These are phyloP conservation scores for Homarus americanus DNA, from an alignment of 1,140 invertebrate genomes.

Conservation along the genomic window DNA sequence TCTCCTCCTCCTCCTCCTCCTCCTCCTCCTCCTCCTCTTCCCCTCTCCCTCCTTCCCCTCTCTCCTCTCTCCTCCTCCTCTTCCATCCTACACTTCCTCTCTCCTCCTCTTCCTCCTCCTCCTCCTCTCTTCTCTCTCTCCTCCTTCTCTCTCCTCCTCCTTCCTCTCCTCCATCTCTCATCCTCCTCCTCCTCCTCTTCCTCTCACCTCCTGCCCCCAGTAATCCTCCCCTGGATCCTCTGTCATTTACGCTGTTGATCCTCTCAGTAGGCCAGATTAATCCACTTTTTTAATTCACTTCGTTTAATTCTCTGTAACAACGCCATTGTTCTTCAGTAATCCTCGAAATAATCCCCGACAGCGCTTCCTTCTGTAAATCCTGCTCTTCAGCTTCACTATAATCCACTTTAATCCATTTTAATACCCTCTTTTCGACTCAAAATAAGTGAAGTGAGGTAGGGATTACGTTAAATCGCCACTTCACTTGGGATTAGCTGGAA, in stretches of 20 bases:
- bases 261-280: background rate
- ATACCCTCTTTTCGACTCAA: too few relatives aligned
- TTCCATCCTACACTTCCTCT: background rate
- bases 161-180: background rate
- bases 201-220: too few relatives aligned
- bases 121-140: constrained; percentile 5
- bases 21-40: background rate
- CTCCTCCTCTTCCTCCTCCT: constrained; percentile 11
- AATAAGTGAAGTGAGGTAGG: too few relatives aligned
- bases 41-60: background rate
- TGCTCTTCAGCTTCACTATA: too few relatives aligned
- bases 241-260: background rate
- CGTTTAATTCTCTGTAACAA: background rate
- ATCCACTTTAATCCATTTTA: too few relatives aligned
- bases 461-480: too few relatives aligned
- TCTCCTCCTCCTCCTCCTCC: background rate
- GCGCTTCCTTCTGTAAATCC: too few relatives aligned
- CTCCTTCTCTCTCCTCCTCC: background rate
- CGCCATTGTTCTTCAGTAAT: background rate
- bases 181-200: constrained; percentile 3
- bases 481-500: too few relatives aligned
- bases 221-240: background rate
- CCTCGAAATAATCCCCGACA: too few relatives aligned
- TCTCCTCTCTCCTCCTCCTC: background rate
- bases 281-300: background rate